These are phyloP conservation scores for Caradrina kadenii DNA, from an alignment of 2,888 invertebrate species.

Conservation along the genomic window DNA sequence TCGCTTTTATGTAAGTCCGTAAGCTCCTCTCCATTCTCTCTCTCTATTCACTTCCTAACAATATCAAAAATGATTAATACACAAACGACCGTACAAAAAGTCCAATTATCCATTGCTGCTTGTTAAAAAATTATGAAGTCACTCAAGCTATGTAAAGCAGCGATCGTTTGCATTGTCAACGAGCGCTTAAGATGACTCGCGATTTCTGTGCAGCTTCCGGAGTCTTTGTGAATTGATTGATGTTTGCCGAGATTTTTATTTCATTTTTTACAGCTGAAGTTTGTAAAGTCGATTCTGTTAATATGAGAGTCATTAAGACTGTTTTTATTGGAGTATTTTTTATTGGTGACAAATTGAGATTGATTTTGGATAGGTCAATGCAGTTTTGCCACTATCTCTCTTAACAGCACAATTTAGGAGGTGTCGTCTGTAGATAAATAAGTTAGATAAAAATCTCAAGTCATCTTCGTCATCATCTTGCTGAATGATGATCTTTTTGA, in stretches of 20 bases:
- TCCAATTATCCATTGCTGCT: slow-evolving; percentile 57
- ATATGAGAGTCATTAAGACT: slow-evolving; percentile 5
- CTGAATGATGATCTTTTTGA: too few relatives aligned
- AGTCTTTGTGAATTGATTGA: slow-evolving; percentile 59
- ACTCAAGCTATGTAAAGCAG: slow-evolving; percentile 52
- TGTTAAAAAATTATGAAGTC: slow-evolving; percentile 66
- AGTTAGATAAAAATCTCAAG: too few relatives aligned
- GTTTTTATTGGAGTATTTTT: not conserved
- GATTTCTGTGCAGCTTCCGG: slow-evolving; percentile 45
- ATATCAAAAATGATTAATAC: slow-evolving; percentile 18
- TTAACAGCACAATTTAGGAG: too few relatives aligned
- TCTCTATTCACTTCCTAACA: slow-evolving; percentile 3
- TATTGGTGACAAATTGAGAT: not conserved
- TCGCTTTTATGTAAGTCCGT: not conserved
- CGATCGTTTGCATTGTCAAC: slow-evolving; percentile 57
- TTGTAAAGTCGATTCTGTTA: slow-evolving; percentile 33
- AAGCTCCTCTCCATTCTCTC: not conserved
- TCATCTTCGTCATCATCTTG: too few relatives aligned
- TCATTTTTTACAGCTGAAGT: slow-evolving; percentile 36
- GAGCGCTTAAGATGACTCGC: slow-evolving; percentile 61
- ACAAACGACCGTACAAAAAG: slow-evolving; percentile 31
- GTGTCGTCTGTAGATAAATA: too few relatives aligned
- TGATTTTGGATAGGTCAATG: not conserved
- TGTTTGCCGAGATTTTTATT: slow-evolving; percentile 60
- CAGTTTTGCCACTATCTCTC: slow-evolving; percentile 3